Base-by-base conservation (phyloP, 2,888 invertebrate species). In the Trachelus troglodyta region DNA sequence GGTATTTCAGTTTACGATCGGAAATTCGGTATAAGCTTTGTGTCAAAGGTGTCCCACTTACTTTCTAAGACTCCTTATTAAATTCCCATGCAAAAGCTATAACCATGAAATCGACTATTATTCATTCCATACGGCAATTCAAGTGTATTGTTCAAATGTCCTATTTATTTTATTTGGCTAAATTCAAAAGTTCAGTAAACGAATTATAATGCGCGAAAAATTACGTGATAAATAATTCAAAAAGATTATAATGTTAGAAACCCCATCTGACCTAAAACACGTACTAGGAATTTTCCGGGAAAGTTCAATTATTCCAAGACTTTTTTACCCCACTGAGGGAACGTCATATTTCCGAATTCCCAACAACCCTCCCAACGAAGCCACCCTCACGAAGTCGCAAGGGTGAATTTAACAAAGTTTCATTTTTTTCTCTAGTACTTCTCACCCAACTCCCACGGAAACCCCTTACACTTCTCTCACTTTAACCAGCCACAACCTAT, bases 381-480 rank as follows among this genome's bases (percentile, higher is more conserved):
- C 23, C 40, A 40, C 40, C 40, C 40, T 40, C 40, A 40, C 40
- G 40, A 40, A 15, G 40, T 40, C 15, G 56, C 56, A 23, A 56
- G 56, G 23, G 56, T 56, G 23, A 2, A 56, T 56, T 56, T 56
- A 56, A 56, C 56, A 56, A 56, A 56, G 56, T 56, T 56, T 56
- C 9, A 56, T 56, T 56, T 56, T 56, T 56, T 56, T 56, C 23
- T 9, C 56, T 9, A 56, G 56, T 56, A 56, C 56, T 71, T 76
- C 35, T 71, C 30, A 30, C 69, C 15, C 12, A 23, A 84, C 83
- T 82, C 83, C 84, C 82, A 85, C 83, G 83, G 81, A 86, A 85
- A 85, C 83, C 79, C 82, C 80, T 86, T 85, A 81, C 74, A 77
- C 80, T 85, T 83, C 78, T 81, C 81, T 76, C 75, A 80, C 84